A percentile compares a stretch with the other conserved stretches of the same genome.
Conservation (phyloP, 2,113 vertebrate genomes). For the Heteronetta atricapilla region DNA sequence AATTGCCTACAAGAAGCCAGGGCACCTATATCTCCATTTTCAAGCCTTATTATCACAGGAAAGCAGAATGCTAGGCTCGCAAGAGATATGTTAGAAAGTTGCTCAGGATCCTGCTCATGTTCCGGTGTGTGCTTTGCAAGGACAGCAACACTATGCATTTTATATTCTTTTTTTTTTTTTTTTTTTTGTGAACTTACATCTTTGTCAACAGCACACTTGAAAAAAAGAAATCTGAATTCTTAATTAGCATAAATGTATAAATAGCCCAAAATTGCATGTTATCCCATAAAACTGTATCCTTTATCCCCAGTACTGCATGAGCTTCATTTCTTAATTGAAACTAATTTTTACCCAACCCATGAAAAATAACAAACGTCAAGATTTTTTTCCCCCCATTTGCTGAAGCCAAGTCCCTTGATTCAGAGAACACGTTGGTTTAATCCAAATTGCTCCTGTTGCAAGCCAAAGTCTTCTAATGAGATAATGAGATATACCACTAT, state of each 20-base stretch:
- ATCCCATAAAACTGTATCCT: not conserved
- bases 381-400: not conserved
- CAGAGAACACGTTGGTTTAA: not conserved
- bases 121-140: not conserved
- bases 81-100: not conserved
- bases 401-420: not conserved
- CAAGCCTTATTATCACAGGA: not conserved
- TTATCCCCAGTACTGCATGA: not conserved
- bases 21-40: not conserved
- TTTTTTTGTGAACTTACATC: not conserved
- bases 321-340: not conserved
- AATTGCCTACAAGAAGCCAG: not conserved
- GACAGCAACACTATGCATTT: rapidly evolving
- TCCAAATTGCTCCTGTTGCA: not conserved
- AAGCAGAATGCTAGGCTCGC: not conserved
- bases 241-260: not conserved
- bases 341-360: not conserved
- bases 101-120: not conserved
- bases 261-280: not conserved
- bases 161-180: not conserved
- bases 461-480: not conserved
- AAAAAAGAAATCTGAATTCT: not conserved
- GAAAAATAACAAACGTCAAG: not conserved
- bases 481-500: not conserved
- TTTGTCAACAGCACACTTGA: not conserved